Conservation (phyloP, 2,113 vertebrate species). For the Propithecus coquereli region DNA sequence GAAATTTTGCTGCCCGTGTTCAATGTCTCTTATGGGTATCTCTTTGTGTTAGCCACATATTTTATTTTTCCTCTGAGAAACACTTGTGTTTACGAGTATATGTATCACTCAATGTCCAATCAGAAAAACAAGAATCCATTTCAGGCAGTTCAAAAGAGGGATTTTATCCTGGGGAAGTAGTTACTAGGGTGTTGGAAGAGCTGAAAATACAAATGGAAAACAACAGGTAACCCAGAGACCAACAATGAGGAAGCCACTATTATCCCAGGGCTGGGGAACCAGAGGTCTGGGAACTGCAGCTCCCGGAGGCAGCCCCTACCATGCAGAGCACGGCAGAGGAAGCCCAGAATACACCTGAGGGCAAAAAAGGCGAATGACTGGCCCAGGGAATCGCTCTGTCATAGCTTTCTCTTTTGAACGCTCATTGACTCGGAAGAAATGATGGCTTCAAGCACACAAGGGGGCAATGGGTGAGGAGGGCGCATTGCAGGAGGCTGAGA, state of each 20-base stretch:
- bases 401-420: not conserved
- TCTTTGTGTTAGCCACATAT: not conserved
- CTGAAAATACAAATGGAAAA: not conserved
- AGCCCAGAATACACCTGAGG: too few species aligned
- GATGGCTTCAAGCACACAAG: not conserved
- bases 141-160: not conserved
- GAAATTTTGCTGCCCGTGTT: not conserved
- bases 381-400: not conserved
- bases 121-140: not conserved
- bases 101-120: not conserved
- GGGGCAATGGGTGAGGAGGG: not conserved
- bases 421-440: not conserved
- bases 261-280: not conserved
- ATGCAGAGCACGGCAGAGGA: not conserved
- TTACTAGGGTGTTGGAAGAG: not conserved
- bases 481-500: rapidly evolving
- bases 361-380: not conserved
- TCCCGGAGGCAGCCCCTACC: not conserved
- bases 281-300: not conserved
- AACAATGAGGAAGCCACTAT: not conserved
- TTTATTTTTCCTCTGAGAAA: not conserved
- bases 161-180: not conserved
- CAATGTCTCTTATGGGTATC: not conserved
- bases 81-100: not conserved
- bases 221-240: too few species aligned